Conservation (phyloP, 2,113 vertebrate genomes). For the Nanorana parkeri region DNA sequence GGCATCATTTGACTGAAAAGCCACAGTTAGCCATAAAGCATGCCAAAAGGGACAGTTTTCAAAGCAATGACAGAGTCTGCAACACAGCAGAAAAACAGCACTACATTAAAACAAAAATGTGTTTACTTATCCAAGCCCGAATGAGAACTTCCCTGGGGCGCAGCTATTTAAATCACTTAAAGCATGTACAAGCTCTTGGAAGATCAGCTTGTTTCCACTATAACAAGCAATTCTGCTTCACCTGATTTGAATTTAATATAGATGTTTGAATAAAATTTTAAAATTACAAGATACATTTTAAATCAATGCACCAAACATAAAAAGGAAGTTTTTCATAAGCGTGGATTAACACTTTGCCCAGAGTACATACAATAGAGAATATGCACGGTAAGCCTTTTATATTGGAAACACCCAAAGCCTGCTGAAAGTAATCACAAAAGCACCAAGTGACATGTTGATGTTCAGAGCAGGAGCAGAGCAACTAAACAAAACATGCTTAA, state of each 20-base stretch:
- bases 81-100: slow-evolving; percentile 19
- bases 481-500: too few relatives aligned
- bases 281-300: neutral
- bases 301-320: neutral
- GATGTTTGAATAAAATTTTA: neutral
- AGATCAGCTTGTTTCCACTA: neutral
- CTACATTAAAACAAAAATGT: slow-evolving; percentile 12
- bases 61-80: neutral
- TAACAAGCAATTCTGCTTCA: slow-evolving; percentile 3
- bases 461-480: too few relatives aligned
- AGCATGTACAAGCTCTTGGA: neutral
- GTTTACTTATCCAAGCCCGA: slow-evolving; percentile 4
- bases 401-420: too few relatives aligned
- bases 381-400: too few relatives aligned
- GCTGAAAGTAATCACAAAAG: too few relatives aligned
- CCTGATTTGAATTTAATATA: slow-evolving; percentile 1
- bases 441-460: too few relatives aligned
- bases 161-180: slow-evolving; percentile 31
- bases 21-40: neutral
- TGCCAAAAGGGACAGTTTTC: slow-evolving; percentile 15
- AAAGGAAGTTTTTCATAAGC: neutral
- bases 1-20: neutral
- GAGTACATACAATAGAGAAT: neutral
- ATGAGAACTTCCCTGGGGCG: neutral
- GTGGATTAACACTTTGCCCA: neutral